Base-by-base conservation (phyloP, 2,113 vertebrate genomes). In the Casuarius casuarius region DNA sequence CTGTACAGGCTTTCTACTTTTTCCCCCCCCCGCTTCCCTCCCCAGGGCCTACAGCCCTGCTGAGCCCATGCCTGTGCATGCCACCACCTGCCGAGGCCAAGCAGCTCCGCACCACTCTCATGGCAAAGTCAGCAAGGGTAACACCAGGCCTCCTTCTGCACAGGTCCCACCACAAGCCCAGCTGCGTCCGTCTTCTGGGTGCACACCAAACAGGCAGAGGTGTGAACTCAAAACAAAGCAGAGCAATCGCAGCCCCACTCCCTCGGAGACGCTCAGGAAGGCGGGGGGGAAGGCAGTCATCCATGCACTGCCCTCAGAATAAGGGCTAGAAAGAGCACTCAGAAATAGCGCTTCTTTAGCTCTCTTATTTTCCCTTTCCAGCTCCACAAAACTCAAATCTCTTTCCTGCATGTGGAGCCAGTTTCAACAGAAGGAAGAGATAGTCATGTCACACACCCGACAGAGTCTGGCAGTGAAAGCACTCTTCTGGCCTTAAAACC, bases 401-500 rank as follows among this genome's bases (percentile, higher is more conserved):
- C 62, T 73, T 10, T 12, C 68, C 63, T 56, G 28, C 44, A 86
- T 26, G 33, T 56, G 31, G 20, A 89, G 10, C 25, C 67, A 65
- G 31, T 56, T 92, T 86, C 58, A 89, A 83, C 17, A 65, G 15
- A 18, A 23, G 29, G 52, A 56, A 51, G 9, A 87, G 9, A 42
- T 9, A 26, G 46, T 29, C 33, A 59, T 0, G 0, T 40, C 63
- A 65, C 0, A 0, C 11, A 56, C n/a, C 68, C 28, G 52, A 28
- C 42, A 65, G 67, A 80, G 75, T 15, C 49, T n/a, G 28, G 31
- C 52, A 56, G 52, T 56, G 29, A 29, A 56, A 56, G 52, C 4
- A 5, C 20, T 76, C 59, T 68, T 89, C 48, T 54, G 84, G 42
- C 38, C 63, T 73, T 76, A 91, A 56, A 92, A 80, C 65, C 10